Conservation (phyloP, 2,888 invertebrate species). For the Drosophila kuntzei region DNA sequence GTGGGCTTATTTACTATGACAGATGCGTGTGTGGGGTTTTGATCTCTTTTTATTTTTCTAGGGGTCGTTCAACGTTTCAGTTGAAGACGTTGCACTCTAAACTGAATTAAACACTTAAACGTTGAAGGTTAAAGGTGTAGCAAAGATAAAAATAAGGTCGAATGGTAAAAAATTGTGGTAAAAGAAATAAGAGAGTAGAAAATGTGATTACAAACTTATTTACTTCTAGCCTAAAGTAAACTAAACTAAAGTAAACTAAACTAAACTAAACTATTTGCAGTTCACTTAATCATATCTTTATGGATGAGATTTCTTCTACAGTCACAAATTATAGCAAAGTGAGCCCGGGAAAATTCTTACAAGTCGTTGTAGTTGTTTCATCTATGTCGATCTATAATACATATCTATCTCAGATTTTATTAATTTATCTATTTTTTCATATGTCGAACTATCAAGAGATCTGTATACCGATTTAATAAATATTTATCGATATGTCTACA, state of each 20-base stretch:
- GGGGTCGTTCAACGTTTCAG: constrained; percentile 62
- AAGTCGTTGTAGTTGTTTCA: too few species aligned
- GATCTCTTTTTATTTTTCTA: constrained; percentile 2
- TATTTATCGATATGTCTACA: not conserved
- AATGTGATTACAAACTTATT: too few species aligned
- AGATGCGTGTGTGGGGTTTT: constrained; percentile 4
- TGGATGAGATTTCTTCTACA: too few species aligned
- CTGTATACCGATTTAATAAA: not conserved
- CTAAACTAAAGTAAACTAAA: too few species aligned
- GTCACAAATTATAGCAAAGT: too few species aligned
- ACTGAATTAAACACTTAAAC: constrained; percentile 6
- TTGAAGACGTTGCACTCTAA: constrained; percentile 46
- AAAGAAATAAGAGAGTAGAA: not conserved
- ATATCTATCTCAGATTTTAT: not conserved
- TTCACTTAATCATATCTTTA: too few species aligned
- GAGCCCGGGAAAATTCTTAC: too few species aligned
- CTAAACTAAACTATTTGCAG: too few species aligned
- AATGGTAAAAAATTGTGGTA: not conserved
- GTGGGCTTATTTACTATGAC: constrained; percentile 19
- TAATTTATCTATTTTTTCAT: not conserved
- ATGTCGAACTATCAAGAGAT: not conserved
- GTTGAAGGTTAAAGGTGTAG: constrained; percentile 6
- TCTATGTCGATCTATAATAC: too few species aligned
- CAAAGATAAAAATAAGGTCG: not conserved
- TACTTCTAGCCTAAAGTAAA: too few species aligned